A percentile compares a stretch with the other conserved stretches of the same genome.
Evolutionary conservation across 2,113 vertebrate species (phyloP).

Genomic region (Aythya baeri): DNA sequence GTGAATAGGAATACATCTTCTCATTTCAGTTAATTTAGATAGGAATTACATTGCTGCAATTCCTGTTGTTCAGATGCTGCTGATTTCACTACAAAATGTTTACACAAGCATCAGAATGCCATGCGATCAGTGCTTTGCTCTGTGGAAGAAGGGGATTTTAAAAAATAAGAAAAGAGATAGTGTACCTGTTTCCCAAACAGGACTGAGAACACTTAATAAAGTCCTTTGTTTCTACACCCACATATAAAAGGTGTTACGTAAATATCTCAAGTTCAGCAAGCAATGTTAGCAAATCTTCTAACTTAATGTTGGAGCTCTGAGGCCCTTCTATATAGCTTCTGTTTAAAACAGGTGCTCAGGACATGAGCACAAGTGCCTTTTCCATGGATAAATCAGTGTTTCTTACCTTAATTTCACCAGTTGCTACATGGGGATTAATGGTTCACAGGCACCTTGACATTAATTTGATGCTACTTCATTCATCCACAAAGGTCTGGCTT

Average conservation of each 20-base stretch:
- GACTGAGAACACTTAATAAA: no score
- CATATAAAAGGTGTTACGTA: background rate
- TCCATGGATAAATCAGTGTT: background rate
- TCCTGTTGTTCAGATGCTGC: background rate
- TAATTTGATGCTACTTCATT: background rate
- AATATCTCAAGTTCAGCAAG: background rate
- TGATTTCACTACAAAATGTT: accelerated
- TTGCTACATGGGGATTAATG: background rate
- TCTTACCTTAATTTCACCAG: background rate
- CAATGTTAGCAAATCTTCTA: background rate
- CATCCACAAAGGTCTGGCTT: background rate
- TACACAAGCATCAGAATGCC: background rate
- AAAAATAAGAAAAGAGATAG: no score
- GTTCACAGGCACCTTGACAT: background rate
- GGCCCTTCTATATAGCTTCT: background rate
- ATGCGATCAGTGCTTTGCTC: background rate
- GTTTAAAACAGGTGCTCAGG: background rate
- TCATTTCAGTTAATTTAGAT: background rate
- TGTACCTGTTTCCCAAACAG: no score
- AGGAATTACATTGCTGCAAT: background rate
- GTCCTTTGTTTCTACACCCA: background rate
- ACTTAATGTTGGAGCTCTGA: background rate
- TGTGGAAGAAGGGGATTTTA: background rate
- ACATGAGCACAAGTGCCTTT: background rate
- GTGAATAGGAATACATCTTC: background rate